Base-by-base conservation (phyloP, 2,113 vertebrate species). In the Megalops atlanticus region DNA sequence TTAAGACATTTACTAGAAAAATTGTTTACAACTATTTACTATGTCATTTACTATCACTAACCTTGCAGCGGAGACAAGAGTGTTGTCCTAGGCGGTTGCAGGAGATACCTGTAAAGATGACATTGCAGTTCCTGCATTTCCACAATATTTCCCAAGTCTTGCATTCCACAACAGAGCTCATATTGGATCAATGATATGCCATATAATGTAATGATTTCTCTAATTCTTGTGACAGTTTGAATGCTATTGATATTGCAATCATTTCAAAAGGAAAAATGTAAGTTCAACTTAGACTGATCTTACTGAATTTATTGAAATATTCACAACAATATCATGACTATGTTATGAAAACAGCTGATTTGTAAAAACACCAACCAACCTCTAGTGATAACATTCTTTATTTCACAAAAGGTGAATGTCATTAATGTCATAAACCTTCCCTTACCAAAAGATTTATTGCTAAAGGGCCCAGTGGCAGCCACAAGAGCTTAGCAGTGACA, bases 41-140 rank as follows among this genome's bases (percentile, higher is more conserved):
- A 2, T 2, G 4, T 12, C 7, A 1, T 2, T 18, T n/a, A 3
- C 18, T 38, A 39, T 0, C 0, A 14, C 87, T 92, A 90, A 99
- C 98, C 97, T 99, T 99, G 87, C 98, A 99, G 3, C 98, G 96
- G 40, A 99, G 95, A 88, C 98, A 99, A 0, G 98, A 99, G 84
- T 99, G 97, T 80, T 99, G 98, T 5, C 97, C 98, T 12, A 99
- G 94, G 75, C 97, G 95, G 86, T 99, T 99, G 85, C 98, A 99
- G 69, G 98, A 99, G 81, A 98, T 94, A 89, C 98, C 97, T 99
- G 84, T 71, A 78, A 83, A 5, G 7, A n/a, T 38, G 35, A 74
- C 38, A 24, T 49, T n/a, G n/a, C n/a, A n/a, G n/a, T n/a, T n/a
- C n/a, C n/a, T n/a, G n/a, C n/a, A n/a, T n/a, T n/a, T n/a, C n/a